Base-by-base conservation (phyloP, 2,888 invertebrate genomes). In the Acleris holmiana region DNA sequence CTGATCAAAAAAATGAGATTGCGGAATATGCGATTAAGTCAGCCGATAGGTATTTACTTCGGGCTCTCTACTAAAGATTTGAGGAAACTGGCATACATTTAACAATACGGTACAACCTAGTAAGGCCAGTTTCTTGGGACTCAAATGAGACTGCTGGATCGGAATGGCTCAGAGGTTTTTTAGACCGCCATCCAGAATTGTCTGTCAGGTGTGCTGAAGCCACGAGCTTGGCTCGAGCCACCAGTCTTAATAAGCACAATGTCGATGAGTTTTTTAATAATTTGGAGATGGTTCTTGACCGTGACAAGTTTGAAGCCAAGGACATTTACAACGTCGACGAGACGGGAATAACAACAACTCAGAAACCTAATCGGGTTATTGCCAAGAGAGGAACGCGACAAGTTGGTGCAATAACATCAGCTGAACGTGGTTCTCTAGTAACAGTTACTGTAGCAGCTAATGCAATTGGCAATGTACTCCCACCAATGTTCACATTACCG, bases 341-440 rank as follows among this genome's bases (percentile, higher is more conserved):
- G 49, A 72, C 70, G 0, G 76, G 75, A 5, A 55, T 74, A 7
- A 74, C 73, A 15, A 74, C 72, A 1, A 73, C 72, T 0, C 75
- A 73, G 44, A 75, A 69, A 19, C 73, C 74, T 0, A 66, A 73
- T 13, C 65, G 56, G 64, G 49, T 76, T 4, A 23, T 76, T n/a
- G 69, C 73, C 7, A 67, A 66, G 57, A 53, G 64, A 18, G 73
- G 71, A 0, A 18, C 8, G 0, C 66, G 69, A 10, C 79, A 82
- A 67, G 79, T 84, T 0, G 80, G 79, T 10, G 68, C 79, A 56
- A 13, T 81, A 0, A 79, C 79, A 4, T 82, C 82, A n/a, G 78
- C 75, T 0, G 84, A 86, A 70, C 69, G 80, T 29, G 83, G 83
- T 0, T 77, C 79, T 13, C 65, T 77, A 8, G 75, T 77, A 0